Evolutionary conservation across 92 coral and sea anemone genomes (phyloP).

Genomic region (Zoanthus gigantus): DNA sequence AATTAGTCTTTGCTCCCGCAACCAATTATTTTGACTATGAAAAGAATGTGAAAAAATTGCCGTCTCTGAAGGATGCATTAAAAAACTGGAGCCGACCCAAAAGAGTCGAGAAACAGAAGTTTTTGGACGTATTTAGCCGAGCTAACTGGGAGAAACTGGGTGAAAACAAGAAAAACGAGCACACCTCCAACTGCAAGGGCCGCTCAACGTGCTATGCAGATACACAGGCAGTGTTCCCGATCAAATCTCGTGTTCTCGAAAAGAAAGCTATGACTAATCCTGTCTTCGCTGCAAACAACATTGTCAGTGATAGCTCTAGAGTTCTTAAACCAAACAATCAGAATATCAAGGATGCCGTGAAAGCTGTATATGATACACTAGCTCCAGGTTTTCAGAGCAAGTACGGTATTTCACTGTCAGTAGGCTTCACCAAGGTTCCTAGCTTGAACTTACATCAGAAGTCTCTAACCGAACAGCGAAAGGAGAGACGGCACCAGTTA

Average conservation of each 20-base stretch:
- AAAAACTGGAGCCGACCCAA: slow-evolving; percentile 51
- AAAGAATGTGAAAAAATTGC: slow-evolving; percentile 47
- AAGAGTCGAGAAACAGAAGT: slow-evolving; percentile 30
- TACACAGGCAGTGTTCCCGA: slow-evolving; percentile 55
- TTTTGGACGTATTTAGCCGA: slow-evolving; percentile 29
- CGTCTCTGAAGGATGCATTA: slow-evolving; percentile 8
- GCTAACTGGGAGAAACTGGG: slow-evolving; percentile 52
- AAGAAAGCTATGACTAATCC: slow-evolving; percentile 54
- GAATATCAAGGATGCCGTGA: slow-evolving; percentile 47
- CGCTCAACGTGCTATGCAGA: slow-evolving; percentile 44
- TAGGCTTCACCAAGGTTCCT: slow-evolving; percentile 36
- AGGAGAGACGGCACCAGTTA: background rate
- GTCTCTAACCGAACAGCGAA: background rate
- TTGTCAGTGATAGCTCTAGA: background rate
- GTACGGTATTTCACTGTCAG: slow-evolving; percentile 26
- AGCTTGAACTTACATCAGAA: slow-evolving; percentile 32
- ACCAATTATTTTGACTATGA: slow-evolving; percentile 25
- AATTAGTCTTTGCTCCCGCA: slow-evolving; percentile 31
- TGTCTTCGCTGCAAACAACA: slow-evolving; percentile 41
- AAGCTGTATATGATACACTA: slow-evolving; percentile 41
- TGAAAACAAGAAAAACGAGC: slow-evolving; percentile 37
- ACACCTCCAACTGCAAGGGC: slow-evolving; percentile 51
- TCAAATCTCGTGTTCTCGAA: slow-evolving; percentile 38
- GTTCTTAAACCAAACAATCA: slow-evolving; percentile 29
- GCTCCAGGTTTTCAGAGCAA: slow-evolving; percentile 17